Percentiles rank a stretch among this genome's conserved stretches.
These are phyloP conservation scores for Sminthurides bifidus DNA, from an alignment of 1,140 invertebrate genomes.

Conservation along the genomic window DNA sequence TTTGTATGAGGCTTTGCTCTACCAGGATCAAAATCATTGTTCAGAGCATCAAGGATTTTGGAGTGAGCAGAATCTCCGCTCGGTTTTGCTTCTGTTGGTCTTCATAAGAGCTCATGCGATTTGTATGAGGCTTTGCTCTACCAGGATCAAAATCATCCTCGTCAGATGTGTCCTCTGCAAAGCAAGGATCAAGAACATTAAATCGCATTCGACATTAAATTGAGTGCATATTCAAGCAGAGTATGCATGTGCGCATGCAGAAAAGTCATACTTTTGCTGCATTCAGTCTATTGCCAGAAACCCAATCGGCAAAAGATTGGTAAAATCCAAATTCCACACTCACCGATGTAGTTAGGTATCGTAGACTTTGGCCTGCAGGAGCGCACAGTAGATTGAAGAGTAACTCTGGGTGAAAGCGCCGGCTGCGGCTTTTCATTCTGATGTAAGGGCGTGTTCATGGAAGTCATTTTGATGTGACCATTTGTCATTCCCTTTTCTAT, in stretches of 20 bases:
- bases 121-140: conserved; percentile 16
- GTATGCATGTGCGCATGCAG: too few relatives aligned
- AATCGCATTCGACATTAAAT: too few relatives aligned
- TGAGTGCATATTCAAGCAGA: too few relatives aligned
- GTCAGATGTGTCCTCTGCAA: conserved; percentile 27
- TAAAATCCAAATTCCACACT: neutral
- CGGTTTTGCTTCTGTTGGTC: neutral
- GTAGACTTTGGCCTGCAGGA: conserved; percentile 16
- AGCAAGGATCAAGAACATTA: too few relatives aligned
- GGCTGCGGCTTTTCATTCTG: conserved; percentile 13
- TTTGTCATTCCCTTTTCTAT: conserved; percentile 25
- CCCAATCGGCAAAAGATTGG: too few relatives aligned
- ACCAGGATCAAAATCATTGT: conserved; percentile 19
- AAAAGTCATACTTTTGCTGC: too few relatives aligned
- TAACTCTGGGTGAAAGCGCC: conserved; percentile 20
- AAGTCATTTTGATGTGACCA: conserved; percentile 11
- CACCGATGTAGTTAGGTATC: conserved; percentile 25
- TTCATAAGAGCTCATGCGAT: conserved; percentile 7
- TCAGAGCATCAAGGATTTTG: conserved; percentile 12
- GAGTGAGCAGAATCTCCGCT: conserved; percentile 12
- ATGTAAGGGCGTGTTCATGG: too few relatives aligned
- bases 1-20: conserved; percentile 18
- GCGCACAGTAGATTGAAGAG: conserved; percentile 19
- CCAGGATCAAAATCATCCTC: conserved; percentile 27
- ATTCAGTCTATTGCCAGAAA: too few relatives aligned